phyloP scores from a whole-genome alignment of 2,113 vertebrate species.

The Myrmecophaga tridactyla region DNA sequence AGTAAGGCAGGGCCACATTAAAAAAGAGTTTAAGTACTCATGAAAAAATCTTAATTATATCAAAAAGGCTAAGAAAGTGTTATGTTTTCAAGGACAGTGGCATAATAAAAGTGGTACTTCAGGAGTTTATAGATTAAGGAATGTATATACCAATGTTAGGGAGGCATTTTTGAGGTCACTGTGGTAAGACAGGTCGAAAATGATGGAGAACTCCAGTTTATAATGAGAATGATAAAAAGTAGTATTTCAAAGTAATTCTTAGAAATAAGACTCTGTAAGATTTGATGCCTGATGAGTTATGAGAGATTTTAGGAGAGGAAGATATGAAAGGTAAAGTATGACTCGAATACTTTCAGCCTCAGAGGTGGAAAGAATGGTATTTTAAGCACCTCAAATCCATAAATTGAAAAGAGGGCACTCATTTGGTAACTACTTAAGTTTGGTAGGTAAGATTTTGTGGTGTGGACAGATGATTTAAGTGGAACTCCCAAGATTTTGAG shows the following conservation, averaged over 20 bases:
- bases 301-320: background rate
- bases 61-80: background rate
- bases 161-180: background rate
- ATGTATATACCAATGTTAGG: background rate
- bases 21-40: background rate
- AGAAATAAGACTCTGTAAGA: background rate
- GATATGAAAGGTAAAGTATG: background rate
- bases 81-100: background rate
- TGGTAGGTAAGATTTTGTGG: background rate
- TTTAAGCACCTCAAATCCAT: background rate
- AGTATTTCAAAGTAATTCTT: background rate
- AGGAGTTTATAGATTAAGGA: background rate
- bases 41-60: background rate
- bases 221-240: background rate
- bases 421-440: background rate
- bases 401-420: background rate
- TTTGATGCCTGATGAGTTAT: background rate
- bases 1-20: background rate
- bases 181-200: background rate
- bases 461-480: background rate
- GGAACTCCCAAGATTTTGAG: background rate
- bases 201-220: background rate
- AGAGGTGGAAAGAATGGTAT: background rate
- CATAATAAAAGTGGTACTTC: background rate
- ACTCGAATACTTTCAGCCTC: background rate